phyloP scores from a whole-genome alignment of 1,140 invertebrate genomes.

The Heliconius himera region DNA sequence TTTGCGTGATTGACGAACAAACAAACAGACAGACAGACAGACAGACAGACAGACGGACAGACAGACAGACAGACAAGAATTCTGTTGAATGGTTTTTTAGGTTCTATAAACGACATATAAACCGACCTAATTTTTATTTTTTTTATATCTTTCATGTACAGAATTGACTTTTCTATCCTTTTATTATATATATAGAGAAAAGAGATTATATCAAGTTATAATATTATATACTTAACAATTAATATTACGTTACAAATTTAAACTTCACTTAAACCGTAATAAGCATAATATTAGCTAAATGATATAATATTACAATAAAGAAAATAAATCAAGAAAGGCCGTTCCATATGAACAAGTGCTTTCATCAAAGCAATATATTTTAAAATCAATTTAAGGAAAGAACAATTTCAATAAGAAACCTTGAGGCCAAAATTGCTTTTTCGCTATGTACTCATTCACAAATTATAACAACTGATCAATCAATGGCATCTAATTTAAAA shows the following conservation, averaged over 20 bases:
- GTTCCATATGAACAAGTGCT: constrained; percentile 17
- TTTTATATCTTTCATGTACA: too few relatives aligned
- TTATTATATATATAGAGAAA: too few relatives aligned
- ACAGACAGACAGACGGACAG: too few relatives aligned
- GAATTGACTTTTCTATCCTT: too few relatives aligned
- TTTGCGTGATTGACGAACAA: too few relatives aligned
- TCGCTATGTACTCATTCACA: constrained; percentile 52
- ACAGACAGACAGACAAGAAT: too few relatives aligned
- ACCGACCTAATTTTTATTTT: too few relatives aligned
- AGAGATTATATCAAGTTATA: too few relatives aligned
- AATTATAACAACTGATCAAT: constrained; percentile 48
- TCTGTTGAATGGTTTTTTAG: too few relatives aligned
- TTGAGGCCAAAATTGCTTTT: constrained; percentile 55
- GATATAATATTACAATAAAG: constrained; percentile 14
- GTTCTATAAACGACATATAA: too few relatives aligned
- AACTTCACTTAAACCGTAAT: not conserved
- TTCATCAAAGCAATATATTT: constrained; percentile 12
- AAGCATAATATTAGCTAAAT: constrained; percentile 9
- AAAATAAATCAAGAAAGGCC: constrained; percentile 28
- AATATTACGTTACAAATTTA: constrained; percentile 6
- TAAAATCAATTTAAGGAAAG: constrained; percentile 35
- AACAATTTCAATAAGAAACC: constrained; percentile 48
- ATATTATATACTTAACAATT: not conserved
- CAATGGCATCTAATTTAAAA: constrained; percentile 56
- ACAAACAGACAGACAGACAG: too few relatives aligned